phyloP scores from a whole-genome alignment of 2,888 invertebrate genomes.

The Callinectes sapidus region DNA sequence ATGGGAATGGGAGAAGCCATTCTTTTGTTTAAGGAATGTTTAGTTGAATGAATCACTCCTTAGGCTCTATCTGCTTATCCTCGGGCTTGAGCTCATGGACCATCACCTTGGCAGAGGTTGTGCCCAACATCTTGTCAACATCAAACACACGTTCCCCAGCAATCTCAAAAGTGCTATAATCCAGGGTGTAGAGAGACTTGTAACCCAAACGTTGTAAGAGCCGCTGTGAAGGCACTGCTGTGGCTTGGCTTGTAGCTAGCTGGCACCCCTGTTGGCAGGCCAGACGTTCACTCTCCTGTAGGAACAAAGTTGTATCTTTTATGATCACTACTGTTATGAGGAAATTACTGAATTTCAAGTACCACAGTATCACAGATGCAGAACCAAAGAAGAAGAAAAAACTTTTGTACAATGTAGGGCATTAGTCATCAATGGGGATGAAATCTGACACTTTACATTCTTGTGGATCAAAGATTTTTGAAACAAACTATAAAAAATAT shows the following conservation, averaged over 20 bases:
- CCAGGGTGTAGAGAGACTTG: constrained; percentile 67
- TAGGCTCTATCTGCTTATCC: neutral
- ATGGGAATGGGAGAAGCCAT: neutral
- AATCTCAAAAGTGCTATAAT: constrained; percentile 70
- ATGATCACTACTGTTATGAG: neutral
- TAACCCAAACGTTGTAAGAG: constrained; percentile 65
- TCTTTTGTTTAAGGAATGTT: neutral
- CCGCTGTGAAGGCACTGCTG: constrained; percentile 68
- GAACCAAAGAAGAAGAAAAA: neutral
- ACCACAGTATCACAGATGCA: no score
- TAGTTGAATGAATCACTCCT: neutral
- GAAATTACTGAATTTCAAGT: neutral
- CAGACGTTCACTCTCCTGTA: constrained; percentile 70
- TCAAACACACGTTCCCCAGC: constrained; percentile 70
- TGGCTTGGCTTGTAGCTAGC: constrained; percentile 71
- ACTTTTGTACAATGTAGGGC: neutral
- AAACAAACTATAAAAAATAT: no score
- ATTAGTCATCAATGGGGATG: neutral
- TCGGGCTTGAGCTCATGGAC: constrained; percentile 45
- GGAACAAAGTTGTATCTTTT: neutral
- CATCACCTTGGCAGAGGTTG: constrained; percentile 73
- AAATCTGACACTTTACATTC: neutral
- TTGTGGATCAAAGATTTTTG: neutral
- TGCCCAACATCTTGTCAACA: constrained; percentile 72
- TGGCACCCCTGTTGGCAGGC: constrained; percentile 64